Evolutionary conservation across 2,888 invertebrate species (phyloP).

Genomic region (Augiades crinisus): DNA sequence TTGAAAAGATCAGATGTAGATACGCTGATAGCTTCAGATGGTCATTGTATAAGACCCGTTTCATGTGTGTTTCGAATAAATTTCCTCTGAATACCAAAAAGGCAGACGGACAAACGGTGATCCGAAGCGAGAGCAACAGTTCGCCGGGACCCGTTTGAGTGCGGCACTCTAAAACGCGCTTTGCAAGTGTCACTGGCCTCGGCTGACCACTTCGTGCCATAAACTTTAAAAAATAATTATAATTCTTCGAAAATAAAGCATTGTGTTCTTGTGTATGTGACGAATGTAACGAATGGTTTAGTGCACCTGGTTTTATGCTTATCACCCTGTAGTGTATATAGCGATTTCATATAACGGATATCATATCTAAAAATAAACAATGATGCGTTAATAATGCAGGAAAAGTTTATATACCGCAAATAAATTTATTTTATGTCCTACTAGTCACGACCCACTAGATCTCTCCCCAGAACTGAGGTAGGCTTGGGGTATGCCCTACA

Average conservation of each 20-base stretch:
- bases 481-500: too few species aligned
- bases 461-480: too few species aligned
- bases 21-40: conserved; percentile 9
- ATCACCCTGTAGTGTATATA: too few species aligned
- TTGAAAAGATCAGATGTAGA: conserved; percentile 3
- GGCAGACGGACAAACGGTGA: conserved; percentile 24
- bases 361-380: too few species aligned
- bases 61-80: conserved; percentile 12
- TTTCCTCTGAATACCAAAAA: conserved; percentile 15
- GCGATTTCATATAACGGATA: too few species aligned
- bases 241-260: neutral
- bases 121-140: conserved; percentile 30
- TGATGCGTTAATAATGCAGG: too few species aligned
- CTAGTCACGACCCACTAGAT: too few species aligned
- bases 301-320: too few species aligned
- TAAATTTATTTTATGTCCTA: too few species aligned
- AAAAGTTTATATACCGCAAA: too few species aligned
- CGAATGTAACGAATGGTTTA: too few species aligned
- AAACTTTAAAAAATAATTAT: conserved; percentile 1
- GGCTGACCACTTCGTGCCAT: conserved; percentile 32
- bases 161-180: conserved; percentile 41
- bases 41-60: conserved; percentile 5
- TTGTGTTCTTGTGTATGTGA: neutral
- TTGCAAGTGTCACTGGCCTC: conserved; percentile 68
- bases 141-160: conserved; percentile 33